Evolutionary conservation across 2,113 vertebrate species (phyloP).

Genomic region (Paratilapia polleni): DNA sequence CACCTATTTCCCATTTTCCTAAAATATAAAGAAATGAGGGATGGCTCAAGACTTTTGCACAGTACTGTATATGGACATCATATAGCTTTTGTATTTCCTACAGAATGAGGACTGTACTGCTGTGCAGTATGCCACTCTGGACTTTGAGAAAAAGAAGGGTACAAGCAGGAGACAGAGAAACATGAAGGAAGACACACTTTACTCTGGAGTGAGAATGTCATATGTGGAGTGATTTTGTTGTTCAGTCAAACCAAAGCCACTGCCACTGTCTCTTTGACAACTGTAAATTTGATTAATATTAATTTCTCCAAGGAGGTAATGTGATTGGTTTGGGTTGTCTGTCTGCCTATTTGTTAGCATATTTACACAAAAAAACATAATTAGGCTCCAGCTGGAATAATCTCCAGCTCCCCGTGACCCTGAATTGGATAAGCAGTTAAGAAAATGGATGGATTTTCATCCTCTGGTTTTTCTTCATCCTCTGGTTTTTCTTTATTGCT

Average conservation of each 20-base stretch:
- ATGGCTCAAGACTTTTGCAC: neutral
- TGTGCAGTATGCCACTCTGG: slow-evolving; percentile 48
- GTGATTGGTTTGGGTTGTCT: neutral
- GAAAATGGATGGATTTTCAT: too few species aligned
- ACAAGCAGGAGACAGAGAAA: slow-evolving; percentile 5
- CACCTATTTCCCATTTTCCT: too few species aligned
- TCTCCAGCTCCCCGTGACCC: too few species aligned
- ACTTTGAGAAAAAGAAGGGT: slow-evolving; percentile 34
- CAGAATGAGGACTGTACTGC: neutral
- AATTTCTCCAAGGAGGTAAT: neutral
- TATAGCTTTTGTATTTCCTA: neutral
- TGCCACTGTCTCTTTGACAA: neutral
- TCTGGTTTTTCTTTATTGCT: too few species aligned
- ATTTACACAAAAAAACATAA: fast-evolving
- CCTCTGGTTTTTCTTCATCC: too few species aligned
- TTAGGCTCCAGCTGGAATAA: neutral
- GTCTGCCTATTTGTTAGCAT: too few species aligned
- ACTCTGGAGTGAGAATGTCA: slow-evolving; percentile 27
- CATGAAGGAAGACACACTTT: slow-evolving; percentile 13
- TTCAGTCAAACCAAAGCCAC: neutral
- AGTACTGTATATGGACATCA: fast-evolving
- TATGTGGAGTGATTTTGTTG: neutral
- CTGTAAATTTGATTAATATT: neutral
- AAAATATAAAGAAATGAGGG: neutral
- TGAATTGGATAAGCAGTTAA: too few species aligned